Evolutionary conservation across 2,888 invertebrate genomes (phyloP), one percentile per base, ranked within the genome.

Genomic region (Cyrtodaria siliqua): DNA sequence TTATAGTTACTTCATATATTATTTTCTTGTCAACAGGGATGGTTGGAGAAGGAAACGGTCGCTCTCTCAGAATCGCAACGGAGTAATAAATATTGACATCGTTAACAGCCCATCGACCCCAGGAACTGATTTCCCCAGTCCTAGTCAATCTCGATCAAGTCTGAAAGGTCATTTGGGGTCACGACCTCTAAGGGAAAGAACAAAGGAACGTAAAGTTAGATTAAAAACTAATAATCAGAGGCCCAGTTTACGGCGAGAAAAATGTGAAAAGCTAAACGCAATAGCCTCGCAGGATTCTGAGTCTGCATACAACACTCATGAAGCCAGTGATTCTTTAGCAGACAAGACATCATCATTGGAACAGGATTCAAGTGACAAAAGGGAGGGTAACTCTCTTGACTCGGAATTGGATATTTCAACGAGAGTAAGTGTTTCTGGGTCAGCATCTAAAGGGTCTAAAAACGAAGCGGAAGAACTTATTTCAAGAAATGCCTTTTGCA

Each of bases 221-320:
- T n/a, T 61, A 14, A 82, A 74, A 38, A 42, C 68, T 29, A 68
- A 64, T 23, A 50, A 56, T 49, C 70, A 60, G 38, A 55, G 52
- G 26, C 47, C 26, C 3, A 66, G 53, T 53, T 40, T 47, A 12
- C 14, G 27, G 40, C 16, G 56, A 23, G 26, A 33, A 24, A 44
- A 24, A 8, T 12, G 33, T 33, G 33, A 33, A 33, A 33, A 33
- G 6, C 44, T 62, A 26, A 50, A 66, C 16, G 26, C 20, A 2
- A 40, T 20, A 3, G 63, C 57, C 26, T 57, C 73, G 2, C 79
- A 77, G 44, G 82, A 82, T 66, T 79, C 82, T 0, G 82, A 82
- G 42, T 79, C 82, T 12, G 81, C 81, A 4, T 81, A 81, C 44
- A 63, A 78, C 29, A 78, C 81, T n/a, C 73, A 74, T 59, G 81